Evolutionary conservation across 2,888 invertebrate species (phyloP).

Genomic region (Endomychus coccineus): DNA sequence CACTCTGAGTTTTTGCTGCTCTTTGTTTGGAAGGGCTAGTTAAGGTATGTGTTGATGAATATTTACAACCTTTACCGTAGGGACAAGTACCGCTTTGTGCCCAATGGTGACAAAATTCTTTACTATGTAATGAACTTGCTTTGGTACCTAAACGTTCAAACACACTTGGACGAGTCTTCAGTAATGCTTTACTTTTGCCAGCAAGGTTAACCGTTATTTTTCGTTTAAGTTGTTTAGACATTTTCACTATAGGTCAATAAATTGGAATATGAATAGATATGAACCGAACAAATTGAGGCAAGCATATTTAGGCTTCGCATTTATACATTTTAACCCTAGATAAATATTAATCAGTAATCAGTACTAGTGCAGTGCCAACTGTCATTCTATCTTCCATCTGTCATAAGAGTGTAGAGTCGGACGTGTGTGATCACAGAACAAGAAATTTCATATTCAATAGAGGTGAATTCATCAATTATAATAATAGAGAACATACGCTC

Average conservation of each 20-base stretch:
- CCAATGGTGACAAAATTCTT: constrained; percentile 70
- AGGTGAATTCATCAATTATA: no score
- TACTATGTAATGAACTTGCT: constrained; percentile 52
- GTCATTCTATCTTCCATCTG: no score
- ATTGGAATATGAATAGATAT: constrained; percentile 12
- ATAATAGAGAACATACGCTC: no score
- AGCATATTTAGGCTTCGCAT: constrained; percentile 23
- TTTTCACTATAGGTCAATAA: constrained; percentile 37
- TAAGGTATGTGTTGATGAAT: constrained; percentile 64
- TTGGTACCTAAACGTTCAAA: constrained; percentile 77
- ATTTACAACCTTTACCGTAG: constrained; percentile 71
- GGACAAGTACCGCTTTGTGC: constrained; percentile 69
- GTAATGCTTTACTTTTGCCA: constrained; percentile 57
- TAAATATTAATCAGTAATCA: no score
- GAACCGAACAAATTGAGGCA: constrained; percentile 19
- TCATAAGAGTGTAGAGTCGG: no score
- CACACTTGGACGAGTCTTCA: constrained; percentile 65
- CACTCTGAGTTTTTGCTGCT: constrained; percentile 58
- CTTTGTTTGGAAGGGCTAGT: constrained; percentile 70
- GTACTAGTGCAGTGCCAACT: no score
- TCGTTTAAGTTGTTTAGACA: constrained; percentile 65
- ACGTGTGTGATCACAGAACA: no score
- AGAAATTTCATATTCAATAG: no score
- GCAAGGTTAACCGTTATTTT: constrained; percentile 67
- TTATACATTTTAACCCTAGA: constrained; percentile 10